Conservation (phyloP, 2,888 invertebrate genomes). For the Panzeria rudis region DNA sequence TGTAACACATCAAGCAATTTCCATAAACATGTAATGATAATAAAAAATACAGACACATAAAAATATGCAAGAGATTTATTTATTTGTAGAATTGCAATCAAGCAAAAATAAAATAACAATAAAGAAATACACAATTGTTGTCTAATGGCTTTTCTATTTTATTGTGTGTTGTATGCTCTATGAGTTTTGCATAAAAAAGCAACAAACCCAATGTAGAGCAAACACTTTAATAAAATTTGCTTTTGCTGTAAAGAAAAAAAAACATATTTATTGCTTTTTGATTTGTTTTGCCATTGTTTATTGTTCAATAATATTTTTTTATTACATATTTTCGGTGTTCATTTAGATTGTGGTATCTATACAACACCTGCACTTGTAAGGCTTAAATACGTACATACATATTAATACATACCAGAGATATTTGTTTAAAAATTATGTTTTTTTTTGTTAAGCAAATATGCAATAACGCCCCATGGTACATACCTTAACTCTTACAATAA, state of each 20-base stretch:
- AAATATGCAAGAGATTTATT: slow-evolving; percentile 45
- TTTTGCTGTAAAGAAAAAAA: slow-evolving; percentile 27
- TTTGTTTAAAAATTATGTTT: slow-evolving; percentile 14
- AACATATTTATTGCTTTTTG: slow-evolving; percentile 66
- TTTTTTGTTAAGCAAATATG: slow-evolving; percentile 21
- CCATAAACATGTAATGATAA: slow-evolving; percentile 29
- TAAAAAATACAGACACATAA: neutral
- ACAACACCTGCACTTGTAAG: slow-evolving; percentile 73
- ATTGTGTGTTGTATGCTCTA: neutral
- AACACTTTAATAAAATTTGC: slow-evolving; percentile 41
- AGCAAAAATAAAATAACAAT: slow-evolving; percentile 8
- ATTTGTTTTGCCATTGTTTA: slow-evolving; percentile 58
- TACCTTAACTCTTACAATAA: slow-evolving; percentile 14
- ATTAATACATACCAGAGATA: neutral
- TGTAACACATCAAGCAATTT: slow-evolving; percentile 47
- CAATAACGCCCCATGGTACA: slow-evolving; percentile 4
- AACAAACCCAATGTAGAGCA: slow-evolving; percentile 61
- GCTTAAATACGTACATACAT: slow-evolving; percentile 51
- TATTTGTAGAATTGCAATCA: slow-evolving; percentile 30
- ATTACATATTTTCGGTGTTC: slow-evolving; percentile 25
- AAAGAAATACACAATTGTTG: slow-evolving; percentile 45
- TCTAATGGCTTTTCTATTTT: slow-evolving; percentile 63
- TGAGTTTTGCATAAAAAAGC: slow-evolving; percentile 37
- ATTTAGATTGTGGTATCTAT: slow-evolving; percentile 52
- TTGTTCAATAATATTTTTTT: slow-evolving; percentile 47